Conservation (phyloP, 2,113 vertebrate species). For the Anoplopoma fimbria region DNA sequence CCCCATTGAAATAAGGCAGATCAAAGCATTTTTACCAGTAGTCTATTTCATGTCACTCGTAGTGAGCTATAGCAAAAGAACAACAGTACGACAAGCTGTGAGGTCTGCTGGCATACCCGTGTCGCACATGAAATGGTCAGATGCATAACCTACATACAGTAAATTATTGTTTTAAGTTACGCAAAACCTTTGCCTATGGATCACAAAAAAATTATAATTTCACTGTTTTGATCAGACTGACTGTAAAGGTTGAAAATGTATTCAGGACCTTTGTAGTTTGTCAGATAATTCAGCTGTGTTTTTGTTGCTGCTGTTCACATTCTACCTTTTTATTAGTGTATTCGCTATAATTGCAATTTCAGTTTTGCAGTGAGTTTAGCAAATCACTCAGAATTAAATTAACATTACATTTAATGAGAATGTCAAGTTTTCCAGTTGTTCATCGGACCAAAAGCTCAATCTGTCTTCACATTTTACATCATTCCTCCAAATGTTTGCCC, state of each 20-base stretch:
- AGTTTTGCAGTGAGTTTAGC: not conserved
- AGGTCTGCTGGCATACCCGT: not conserved
- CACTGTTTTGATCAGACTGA: too few species aligned
- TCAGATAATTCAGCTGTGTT: too few species aligned
- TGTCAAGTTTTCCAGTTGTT: not conserved
- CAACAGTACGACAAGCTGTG: not conserved
- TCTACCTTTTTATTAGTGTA: not conserved
- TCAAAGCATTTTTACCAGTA: not conserved
- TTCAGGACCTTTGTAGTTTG: too few species aligned
- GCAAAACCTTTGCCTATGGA: not conserved
- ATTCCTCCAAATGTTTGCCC: not conserved
- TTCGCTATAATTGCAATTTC: not conserved
- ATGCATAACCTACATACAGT: not conserved
- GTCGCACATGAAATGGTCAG: not conserved
- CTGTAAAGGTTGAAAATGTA: too few species aligned
- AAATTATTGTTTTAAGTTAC: not conserved
- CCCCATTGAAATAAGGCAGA: not conserved
- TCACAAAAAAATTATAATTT: too few species aligned
- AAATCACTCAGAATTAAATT: not conserved
- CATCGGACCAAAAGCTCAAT: not conserved
- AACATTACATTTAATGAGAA: not conserved
- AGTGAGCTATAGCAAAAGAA: not conserved
- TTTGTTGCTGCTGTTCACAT: too few species aligned
- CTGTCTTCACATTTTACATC: not conserved
- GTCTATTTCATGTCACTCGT: not conserved